These are phyloP conservation scores for Babyrousa celebensis DNA, from an alignment of 2,797 vertebrate genomes.

Conservation along the genomic window DNA sequence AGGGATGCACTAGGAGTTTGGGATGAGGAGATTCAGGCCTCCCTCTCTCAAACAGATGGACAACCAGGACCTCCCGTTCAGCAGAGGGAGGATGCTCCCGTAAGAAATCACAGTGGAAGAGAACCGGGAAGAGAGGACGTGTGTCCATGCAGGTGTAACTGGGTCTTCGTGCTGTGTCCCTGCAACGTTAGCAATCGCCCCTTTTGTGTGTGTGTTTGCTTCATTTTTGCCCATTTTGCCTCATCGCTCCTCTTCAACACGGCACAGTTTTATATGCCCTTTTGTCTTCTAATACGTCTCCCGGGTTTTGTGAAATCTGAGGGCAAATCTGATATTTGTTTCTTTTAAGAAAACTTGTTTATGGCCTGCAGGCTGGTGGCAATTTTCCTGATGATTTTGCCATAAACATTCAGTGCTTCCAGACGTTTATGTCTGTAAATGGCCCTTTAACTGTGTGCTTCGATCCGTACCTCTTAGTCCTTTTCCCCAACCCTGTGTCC, in stretches of 20 bases:
- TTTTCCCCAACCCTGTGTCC: background rate
- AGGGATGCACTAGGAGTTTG: too few species aligned
- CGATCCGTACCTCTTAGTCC: background rate
- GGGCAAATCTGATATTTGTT: background rate
- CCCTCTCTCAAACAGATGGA: too few species aligned
- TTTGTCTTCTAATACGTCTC: background rate
- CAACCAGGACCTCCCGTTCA: too few species aligned
- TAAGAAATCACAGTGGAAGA: too few species aligned
- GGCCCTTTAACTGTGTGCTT: background rate
- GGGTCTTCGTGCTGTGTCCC: too few species aligned
- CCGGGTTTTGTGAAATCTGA: background rate
- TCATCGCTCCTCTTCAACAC: background rate
- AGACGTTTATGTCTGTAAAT: background rate
- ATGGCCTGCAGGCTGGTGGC: background rate
- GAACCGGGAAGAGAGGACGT: too few species aligned
- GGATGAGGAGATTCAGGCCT: too few species aligned
- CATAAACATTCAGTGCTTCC: background rate
- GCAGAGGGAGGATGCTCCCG: too few species aligned
- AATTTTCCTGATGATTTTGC: background rate
- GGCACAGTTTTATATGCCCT: background rate
- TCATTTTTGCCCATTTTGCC: background rate
- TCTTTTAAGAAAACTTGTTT: background rate
- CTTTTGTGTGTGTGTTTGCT: background rate
- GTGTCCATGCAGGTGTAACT: too few species aligned
- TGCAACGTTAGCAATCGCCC: too few species aligned